Percentiles rank a stretch among this genome's conserved stretches.
phyloP scores from a whole-genome alignment of 2,888 invertebrate genomes.

The Idaea dimidiata region DNA sequence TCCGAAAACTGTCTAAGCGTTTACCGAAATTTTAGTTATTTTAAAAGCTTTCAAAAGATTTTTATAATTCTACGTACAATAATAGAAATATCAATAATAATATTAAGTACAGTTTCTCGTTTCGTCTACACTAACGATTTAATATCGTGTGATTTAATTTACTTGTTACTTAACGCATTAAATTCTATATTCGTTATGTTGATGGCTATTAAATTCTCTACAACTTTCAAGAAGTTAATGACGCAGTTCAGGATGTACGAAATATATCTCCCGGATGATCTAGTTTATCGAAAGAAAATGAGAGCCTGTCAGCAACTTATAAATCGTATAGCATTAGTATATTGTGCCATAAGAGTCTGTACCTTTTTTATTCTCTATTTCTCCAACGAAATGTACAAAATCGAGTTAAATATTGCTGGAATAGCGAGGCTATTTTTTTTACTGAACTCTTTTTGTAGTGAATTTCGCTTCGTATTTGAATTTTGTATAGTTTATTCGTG shows the following conservation, averaged over 20 bases:
- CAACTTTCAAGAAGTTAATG: constrained; percentile 7
- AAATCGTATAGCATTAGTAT: background rate
- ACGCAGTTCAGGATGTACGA: constrained; percentile 9
- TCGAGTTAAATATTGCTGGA: background rate
- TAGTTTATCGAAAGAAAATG: constrained; percentile 1
- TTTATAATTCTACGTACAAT: constrained; percentile 15
- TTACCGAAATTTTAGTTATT: constrained; percentile 1
- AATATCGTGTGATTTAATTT: constrained; percentile 9
- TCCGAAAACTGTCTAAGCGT: background rate
- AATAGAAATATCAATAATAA: constrained; percentile 12
- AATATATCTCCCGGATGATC: constrained; percentile 12
- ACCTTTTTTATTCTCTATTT: background rate
- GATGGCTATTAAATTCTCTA: constrained; percentile 10
- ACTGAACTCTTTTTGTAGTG: constrained; percentile 20
- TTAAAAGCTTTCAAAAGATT: constrained; percentile 9
- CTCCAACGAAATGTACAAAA: background rate
- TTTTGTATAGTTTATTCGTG: constrained; percentile 32
- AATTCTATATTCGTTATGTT: constrained; percentile 15
- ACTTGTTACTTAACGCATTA: constrained; percentile 12
- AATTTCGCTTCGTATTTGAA: constrained; percentile 35
- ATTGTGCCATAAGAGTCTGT: background rate
- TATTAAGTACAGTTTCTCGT: background rate
- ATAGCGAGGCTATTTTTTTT: constrained; percentile 5
- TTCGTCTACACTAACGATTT: background rate
- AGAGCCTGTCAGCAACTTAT: constrained; percentile 3